Base-by-base conservation (phyloP, 2,113 vertebrate genomes). In the Amphilophus citrinellus region DNA sequence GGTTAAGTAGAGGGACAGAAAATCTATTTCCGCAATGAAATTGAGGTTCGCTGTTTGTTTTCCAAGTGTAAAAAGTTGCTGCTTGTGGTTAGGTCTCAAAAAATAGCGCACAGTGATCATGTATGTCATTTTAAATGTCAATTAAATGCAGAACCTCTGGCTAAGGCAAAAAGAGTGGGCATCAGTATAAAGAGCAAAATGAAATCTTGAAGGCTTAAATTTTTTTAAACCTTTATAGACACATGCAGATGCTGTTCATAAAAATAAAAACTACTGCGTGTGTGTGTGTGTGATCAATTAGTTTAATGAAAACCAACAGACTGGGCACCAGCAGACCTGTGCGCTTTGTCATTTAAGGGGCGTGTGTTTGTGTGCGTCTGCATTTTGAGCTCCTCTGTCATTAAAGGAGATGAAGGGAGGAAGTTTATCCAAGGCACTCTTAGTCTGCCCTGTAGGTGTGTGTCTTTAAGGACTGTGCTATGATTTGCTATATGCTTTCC, bases 51-150 rank as follows among this genome's bases (percentile, higher is more conserved):
- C 53, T 56, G 47, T 73, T n/a, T 32, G 53, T 65, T 60, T 87
- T 42, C 24, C 59, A 27, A 56, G 57, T 71, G 15, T 44, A 68
- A 57, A 85, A 66, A 77, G 57, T 65, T 27, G 47, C 47, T 53
- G 79, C 81, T 61, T 61, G 15, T 71, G 76, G 44, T 83, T 50
- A 27, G 83, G 80, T 63, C 78, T 61, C 30, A 35, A 37, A 59
- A 83, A 78, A 79, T 60, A 61, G 82, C 88, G 78, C 27, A 20
- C 82, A 61, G 81, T n/a, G 5, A n/a, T 66, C 24, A 59, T 76
- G 9, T 79, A 27, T 71, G 73, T 13, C 42, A 7, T 86, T 89
- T 86, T 83, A 89, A 91, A 93, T 90, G 85, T 91, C 87, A 90
- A 71, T 77, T 77, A 59, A 76, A 91, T 86, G 81, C 84, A 81